Base-by-base conservation (phyloP, 2,888 invertebrate genomes). In the Drosophila phalerata region DNA sequence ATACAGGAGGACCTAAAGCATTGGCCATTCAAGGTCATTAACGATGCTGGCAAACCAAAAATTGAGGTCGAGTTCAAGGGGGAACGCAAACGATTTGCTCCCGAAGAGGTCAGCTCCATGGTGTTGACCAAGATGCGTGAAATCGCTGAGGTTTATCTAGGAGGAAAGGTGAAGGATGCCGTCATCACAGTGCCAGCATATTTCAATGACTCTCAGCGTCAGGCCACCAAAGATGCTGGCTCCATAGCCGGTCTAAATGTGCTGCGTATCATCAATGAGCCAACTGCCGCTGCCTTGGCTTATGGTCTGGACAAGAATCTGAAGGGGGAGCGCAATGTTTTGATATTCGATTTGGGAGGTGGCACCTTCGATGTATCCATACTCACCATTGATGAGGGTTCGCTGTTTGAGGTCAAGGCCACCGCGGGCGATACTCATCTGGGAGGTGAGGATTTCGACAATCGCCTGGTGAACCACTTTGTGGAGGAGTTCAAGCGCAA, bases 291-390 rank as follows among this genome's bases (percentile, higher is more conserved):
- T 19, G 97, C 97, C 43, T 93, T 97, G 67, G 97, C 97, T 64
- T 97, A 98, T 86, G 97, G 98, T 8, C 92, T 96, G 49, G 96
- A 96, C 89, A 96, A 96, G 92, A 94, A 96, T 84, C 93, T 96
- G 13, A 95, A 94, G 90, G 96, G 96, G 2, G 96, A 96, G 88
- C 95, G 95, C 76, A 96, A 95, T 90, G 95, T 96, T 6, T 92
- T 96, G 11, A 96, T 96, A 81, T 96, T 96, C 83, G 96, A 96
- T 91, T 93, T 96, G 67, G 96, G 96, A 25, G 98, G 98, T 73
- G 98, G 97, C 32, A 98, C 97, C 37, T 98, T 98, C 91, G 98
- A 98, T 93, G 98, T 98, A 9, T 98, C 98, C 30, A 95, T 98
- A 76, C 93, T 98, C 32, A 95, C 97, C 77, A 98, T 98, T 91